A percentile compares a stretch with the other conserved stretches of the same genome.
Evolutionary conservation across 2,888 invertebrate species (phyloP).

Genomic region (Rhagium mordax): DNA sequence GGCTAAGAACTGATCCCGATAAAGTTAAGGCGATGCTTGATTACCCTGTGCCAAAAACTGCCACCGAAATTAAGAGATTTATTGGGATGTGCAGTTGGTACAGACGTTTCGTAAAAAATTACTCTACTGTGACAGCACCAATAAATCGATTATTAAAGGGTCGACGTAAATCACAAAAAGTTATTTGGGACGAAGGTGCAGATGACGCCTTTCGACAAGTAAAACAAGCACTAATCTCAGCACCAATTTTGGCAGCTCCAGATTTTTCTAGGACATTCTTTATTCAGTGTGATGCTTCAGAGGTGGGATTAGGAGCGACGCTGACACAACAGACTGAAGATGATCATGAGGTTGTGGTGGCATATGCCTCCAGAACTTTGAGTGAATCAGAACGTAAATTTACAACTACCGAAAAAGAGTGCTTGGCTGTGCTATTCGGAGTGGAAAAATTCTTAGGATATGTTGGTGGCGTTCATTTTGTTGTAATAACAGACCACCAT

Average conservation of each 20-base stretch:
- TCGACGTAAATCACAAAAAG: slow-evolving; percentile 30
- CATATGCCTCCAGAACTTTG: slow-evolving; percentile 50
- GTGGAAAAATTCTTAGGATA: no score
- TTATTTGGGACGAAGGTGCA: slow-evolving; percentile 35
- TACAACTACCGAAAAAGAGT: slow-evolving; percentile 4
- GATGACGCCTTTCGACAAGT: not conserved
- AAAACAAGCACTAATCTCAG: slow-evolving; percentile 24
- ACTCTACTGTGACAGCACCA: slow-evolving; percentile 4
- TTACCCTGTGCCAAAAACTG: not conserved
- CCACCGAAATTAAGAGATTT: not conserved
- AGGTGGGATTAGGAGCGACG: slow-evolving; percentile 23
- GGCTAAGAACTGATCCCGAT: slow-evolving; percentile 1
- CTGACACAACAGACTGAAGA: slow-evolving; percentile 33
- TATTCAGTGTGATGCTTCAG: slow-evolving; percentile 56
- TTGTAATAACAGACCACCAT: slow-evolving; percentile 53
- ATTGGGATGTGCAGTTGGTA: not conserved
- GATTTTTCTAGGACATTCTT: slow-evolving; percentile 50
- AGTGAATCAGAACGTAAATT: slow-evolving; percentile 38
- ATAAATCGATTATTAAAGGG: slow-evolving; percentile 21
- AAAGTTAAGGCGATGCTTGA: not conserved
- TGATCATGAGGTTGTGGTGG: slow-evolving; percentile 46
- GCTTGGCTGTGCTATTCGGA: slow-evolving; percentile 45
- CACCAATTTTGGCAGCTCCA: slow-evolving; percentile 49
- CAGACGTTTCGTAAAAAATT: not conserved
- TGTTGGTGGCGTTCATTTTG: slow-evolving; percentile 39